Conservation (phyloP, 2,888 invertebrate species). For the Adela reaumurella region DNA sequence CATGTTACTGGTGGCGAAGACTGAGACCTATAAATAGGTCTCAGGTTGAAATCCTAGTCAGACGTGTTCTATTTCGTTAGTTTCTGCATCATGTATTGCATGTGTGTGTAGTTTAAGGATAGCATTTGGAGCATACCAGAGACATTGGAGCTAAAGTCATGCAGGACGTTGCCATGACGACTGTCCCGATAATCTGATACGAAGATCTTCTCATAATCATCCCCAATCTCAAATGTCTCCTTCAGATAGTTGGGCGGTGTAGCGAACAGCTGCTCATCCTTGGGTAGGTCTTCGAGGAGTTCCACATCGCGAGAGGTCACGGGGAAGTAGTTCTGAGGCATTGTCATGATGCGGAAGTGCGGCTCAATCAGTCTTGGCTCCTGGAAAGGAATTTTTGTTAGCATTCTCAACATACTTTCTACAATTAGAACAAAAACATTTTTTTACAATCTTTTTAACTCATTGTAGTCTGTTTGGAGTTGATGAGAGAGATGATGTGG, state of each 20-base stretch:
- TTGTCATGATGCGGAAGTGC: background rate
- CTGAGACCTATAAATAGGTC: too few species aligned
- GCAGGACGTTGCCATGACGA: constrained; percentile 80
- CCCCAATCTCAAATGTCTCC: constrained; percentile 79
- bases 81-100: background rate
- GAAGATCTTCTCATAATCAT: constrained; percentile 78
- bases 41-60: too few species aligned
- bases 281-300: background rate
- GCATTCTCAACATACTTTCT: too few species aligned
- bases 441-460: too few species aligned
- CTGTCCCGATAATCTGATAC: constrained; percentile 83
- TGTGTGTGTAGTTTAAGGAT: background rate
- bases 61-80: background rate
- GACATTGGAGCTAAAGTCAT: constrained; percentile 80
- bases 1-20: too few species aligned
- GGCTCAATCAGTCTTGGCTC: background rate
- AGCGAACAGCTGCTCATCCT: background rate
- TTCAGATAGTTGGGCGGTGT: constrained; percentile 55
- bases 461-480: too few species aligned
- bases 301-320: background rate
- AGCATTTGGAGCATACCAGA: constrained; percentile 38
- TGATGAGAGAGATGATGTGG: too few species aligned
- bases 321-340: background rate
- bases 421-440: too few species aligned
- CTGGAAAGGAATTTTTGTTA: too few species aligned